Evolutionary conservation across 2,888 invertebrate species (phyloP).

Genomic region (Leptothorax acervorum): DNA sequence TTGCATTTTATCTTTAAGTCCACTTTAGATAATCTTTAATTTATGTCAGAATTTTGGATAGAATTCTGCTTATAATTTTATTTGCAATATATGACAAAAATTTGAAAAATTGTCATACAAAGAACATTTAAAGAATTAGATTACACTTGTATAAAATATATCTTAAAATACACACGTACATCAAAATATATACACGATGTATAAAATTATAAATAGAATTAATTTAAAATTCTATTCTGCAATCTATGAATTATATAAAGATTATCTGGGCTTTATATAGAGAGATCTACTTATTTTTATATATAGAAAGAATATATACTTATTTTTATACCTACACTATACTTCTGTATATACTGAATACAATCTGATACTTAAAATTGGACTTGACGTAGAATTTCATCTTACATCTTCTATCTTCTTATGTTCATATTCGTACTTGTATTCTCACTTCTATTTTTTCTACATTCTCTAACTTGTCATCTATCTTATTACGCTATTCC

Average conservation of each 20-base stretch:
- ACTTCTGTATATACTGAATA: not conserved
- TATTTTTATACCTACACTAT: not conserved
- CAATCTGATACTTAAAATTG: constrained; percentile 4
- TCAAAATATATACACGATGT: not conserved
- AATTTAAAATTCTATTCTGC: not conserved
- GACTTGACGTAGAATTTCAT: not conserved
- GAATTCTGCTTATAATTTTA: not conserved
- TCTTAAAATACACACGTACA: not conserved
- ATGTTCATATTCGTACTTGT: not conserved
- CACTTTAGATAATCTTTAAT: not conserved
- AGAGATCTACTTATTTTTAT: not conserved
- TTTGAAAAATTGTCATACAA: not conserved
- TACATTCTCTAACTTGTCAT: not conserved
- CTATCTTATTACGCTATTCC: too few species aligned
- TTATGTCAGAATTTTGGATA: not conserved
- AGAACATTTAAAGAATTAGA: not conserved
- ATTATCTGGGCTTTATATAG: not conserved
- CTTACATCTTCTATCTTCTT: not conserved
- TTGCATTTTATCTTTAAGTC: not conserved
- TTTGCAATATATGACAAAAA: not conserved
- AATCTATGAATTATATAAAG: not conserved
- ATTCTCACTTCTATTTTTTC: not conserved
- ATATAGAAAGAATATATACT: not conserved
- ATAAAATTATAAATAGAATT: constrained; percentile 6
- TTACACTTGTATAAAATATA: not conserved